These are phyloP conservation scores for Vulpes ferrilata DNA, from an alignment of 2,113 vertebrate species.

Conservation along the genomic window DNA sequence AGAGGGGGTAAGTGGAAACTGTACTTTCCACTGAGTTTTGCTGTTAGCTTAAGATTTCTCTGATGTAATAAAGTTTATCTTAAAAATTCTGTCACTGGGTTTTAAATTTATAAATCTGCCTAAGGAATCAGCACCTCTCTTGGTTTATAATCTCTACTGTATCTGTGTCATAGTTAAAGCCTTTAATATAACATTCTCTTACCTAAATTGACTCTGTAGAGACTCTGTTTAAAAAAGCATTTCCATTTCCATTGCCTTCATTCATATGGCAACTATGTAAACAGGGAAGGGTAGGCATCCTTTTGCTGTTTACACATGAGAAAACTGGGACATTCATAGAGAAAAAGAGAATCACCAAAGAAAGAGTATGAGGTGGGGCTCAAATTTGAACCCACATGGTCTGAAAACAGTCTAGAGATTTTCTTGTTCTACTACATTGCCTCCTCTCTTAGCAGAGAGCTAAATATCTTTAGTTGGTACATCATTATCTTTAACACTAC, in stretches of 20 bases:
- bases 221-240: background rate
- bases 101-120: background rate
- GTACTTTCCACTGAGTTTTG: background rate
- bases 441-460: background rate
- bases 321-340: fast-evolving
- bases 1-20: fast-evolving
- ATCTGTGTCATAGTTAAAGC: background rate
- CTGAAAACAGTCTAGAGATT: background rate
- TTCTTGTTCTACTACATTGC: background rate
- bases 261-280: background rate
- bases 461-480: background rate
- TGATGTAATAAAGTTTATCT: background rate
- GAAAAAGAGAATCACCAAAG: background rate
- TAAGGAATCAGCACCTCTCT: background rate
- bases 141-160: background rate
- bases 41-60: background rate
- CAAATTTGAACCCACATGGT: background rate
- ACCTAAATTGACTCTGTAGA: background rate
- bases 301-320: background rate
- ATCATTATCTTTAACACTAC: background rate
- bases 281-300: background rate
- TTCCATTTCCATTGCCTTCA: background rate
- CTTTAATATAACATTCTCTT: background rate
- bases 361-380: background rate
- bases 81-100: background rate